Conservation (phyloP, 2,888 invertebrate genomes). For the Neoitamus cyanurus region DNA sequence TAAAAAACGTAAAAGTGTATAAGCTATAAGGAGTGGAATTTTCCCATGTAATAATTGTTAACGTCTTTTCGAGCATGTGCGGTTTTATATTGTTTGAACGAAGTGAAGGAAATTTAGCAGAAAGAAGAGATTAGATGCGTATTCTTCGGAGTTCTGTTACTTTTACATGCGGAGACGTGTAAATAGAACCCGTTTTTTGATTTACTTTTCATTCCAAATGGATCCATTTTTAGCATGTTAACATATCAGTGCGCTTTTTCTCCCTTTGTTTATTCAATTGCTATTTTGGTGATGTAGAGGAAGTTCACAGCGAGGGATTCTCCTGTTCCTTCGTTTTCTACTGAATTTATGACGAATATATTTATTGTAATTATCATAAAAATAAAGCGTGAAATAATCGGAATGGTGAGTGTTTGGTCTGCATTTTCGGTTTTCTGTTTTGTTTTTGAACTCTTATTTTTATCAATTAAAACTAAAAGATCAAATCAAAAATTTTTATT, state of each 20-base stretch:
- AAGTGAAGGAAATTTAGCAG: not conserved
- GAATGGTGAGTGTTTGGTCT: not conserved
- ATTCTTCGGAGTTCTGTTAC: not conserved
- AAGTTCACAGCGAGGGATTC: not conserved
- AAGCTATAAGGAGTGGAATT: conserved; percentile 14
- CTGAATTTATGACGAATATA: conserved; percentile 25
- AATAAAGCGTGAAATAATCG: conserved; percentile 17
- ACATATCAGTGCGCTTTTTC: conserved; percentile 43
- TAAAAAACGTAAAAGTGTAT: conserved; percentile 10
- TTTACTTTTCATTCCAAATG: not conserved
- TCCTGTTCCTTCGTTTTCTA: not conserved
- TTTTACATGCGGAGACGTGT: not conserved
- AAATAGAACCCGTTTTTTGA: not conserved
- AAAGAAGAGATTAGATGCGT: not conserved
- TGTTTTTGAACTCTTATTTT: not conserved
- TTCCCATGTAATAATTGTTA: conserved; percentile 19
- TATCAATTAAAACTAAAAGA: not conserved
- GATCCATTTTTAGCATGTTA: conserved; percentile 27
- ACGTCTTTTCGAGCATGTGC: not conserved
- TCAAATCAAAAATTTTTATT: too few species aligned
- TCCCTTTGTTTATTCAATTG: not conserved
- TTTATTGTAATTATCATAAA: conserved; percentile 32
- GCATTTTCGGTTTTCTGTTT: not conserved
- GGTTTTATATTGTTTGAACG: not conserved
- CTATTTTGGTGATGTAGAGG: not conserved